Evolutionary conservation across 2,797 vertebrate species (phyloP).

Genomic region (Peromyscus aztecus): DNA sequence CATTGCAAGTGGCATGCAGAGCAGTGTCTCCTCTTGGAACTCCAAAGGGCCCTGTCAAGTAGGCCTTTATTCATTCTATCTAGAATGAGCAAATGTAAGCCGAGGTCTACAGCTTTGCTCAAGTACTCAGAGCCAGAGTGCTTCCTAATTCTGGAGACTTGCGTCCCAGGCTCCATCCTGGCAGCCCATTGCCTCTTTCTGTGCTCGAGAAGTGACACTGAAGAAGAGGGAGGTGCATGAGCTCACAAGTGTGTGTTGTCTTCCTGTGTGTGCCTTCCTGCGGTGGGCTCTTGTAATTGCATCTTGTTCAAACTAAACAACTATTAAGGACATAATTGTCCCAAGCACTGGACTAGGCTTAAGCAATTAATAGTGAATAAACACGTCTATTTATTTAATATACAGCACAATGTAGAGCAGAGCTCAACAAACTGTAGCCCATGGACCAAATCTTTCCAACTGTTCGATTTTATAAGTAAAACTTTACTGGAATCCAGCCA

Average conservation of each 20-base stretch:
- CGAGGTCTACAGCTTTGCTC: not conserved
- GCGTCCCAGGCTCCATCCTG: not conserved
- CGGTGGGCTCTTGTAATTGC: not conserved
- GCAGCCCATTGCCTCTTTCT: not conserved
- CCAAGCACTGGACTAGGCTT: not conserved
- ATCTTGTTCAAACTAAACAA: not conserved
- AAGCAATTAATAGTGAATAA: not conserved
- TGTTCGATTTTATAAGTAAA: constrained; percentile 54
- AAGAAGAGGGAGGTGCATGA: not conserved
- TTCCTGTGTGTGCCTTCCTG: not conserved
- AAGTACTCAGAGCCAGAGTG: not conserved
- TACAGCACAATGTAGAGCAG: not conserved
- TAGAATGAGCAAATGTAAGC: not conserved
- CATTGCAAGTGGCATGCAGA: not conserved
- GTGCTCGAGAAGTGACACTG: not conserved
- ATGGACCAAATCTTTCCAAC: not conserved
- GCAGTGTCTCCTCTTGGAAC: not conserved
- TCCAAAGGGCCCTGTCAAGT: not conserved
- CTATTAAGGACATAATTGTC: not conserved
- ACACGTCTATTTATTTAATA: not conserved
- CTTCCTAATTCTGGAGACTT: not conserved
- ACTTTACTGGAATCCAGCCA: not conserved
- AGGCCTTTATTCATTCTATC: not conserved
- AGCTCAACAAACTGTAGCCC: not conserved
- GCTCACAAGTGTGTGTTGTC: not conserved